Conservation (phyloP, 92 coral and sea anemone species). For the Nematostella vectensis region DNA sequence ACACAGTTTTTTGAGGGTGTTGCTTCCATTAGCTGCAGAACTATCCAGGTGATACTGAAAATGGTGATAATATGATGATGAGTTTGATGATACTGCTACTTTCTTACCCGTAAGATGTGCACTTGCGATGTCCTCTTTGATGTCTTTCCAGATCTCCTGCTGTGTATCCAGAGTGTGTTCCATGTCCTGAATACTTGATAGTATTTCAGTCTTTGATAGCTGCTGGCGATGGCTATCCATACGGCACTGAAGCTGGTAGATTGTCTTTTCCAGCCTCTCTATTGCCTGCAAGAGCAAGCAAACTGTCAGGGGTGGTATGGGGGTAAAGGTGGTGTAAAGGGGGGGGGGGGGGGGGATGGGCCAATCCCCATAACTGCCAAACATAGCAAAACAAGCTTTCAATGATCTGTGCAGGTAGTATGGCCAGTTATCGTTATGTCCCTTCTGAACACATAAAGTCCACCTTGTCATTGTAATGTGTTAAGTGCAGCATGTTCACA, state of each 20-base stretch:
- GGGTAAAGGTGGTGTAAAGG: not conserved
- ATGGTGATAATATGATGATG: no score
- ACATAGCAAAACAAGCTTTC: no score
- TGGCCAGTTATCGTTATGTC: no score
- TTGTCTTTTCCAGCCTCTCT: constrained; percentile 74
- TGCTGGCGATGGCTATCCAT: constrained; percentile 43
- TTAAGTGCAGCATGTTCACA: no score
- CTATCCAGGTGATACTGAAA: no score
- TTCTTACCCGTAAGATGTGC: constrained; percentile 56
- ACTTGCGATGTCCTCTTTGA: constrained; percentile 82
- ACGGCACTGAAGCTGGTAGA: constrained; percentile 36
- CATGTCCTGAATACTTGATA: constrained; percentile 64
- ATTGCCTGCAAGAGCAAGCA: constrained; percentile 60
- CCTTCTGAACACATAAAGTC: no score
- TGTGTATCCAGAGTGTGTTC: constrained; percentile 67
- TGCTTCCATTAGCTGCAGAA: no score
- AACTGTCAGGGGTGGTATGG: not conserved
- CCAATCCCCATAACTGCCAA: no score
- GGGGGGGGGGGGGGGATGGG: constrained; percentile 1
- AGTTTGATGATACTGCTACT: no score
- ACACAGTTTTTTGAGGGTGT: no score
- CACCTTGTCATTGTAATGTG: no score
- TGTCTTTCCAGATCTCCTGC: constrained; percentile 91
- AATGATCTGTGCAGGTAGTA: no score
- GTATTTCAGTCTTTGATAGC: constrained; percentile 55